These are phyloP conservation scores for Cathartes aura DNA, from an alignment of 2,113 vertebrate genomes.

Conservation along the genomic window DNA sequence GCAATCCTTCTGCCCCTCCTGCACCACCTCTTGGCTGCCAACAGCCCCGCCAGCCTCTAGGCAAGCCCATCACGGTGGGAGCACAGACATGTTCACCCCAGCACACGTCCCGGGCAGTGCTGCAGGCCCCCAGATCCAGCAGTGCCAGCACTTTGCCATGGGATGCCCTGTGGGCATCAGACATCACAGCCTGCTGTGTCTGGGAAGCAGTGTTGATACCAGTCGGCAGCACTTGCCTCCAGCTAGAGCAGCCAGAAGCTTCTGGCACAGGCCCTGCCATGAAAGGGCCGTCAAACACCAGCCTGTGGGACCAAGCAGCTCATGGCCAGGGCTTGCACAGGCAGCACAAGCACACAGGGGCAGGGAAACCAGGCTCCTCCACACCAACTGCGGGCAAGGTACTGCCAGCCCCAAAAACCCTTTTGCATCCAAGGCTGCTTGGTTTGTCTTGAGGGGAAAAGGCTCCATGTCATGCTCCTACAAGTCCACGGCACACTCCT, in stretches of 20 bases:
- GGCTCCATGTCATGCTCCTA: background rate
- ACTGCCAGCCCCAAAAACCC: background rate
- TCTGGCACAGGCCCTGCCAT: background rate
- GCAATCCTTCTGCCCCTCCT: background rate
- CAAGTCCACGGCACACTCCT: background rate
- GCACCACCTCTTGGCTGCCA: background rate
- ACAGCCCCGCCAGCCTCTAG: background rate
- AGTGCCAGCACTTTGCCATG: background rate
- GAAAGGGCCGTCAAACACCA: background rate
- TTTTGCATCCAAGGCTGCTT: background rate
- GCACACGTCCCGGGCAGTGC: background rate
- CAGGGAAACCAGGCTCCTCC: background rate
- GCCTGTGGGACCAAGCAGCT: background rate
- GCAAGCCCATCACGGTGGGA: background rate
- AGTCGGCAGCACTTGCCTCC: background rate
- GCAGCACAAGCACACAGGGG: background rate
- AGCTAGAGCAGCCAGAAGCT: background rate
- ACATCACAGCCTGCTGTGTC: background rate
- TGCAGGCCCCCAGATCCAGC: no score
- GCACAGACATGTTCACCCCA: background rate
- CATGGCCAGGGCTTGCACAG: background rate
- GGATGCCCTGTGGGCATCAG: background rate
- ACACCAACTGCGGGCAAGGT: accelerated
- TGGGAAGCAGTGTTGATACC: background rate
- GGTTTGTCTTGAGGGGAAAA: background rate